phyloP scores from a whole-genome alignment of 2,888 invertebrate species.

The Drosophila mimica region DNA sequence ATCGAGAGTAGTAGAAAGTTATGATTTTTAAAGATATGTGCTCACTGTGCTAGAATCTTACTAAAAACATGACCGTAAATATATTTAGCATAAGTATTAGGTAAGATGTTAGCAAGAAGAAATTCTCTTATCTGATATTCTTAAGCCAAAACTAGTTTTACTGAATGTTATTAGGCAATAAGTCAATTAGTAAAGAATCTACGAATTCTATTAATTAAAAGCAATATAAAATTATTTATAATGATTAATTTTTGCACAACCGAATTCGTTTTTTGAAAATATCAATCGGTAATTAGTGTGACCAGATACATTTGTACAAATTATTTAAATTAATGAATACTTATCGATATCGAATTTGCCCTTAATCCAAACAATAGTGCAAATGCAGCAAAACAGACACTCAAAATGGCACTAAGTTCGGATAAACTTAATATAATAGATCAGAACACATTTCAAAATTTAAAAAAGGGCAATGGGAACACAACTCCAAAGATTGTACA shows the following conservation, averaged over 20 bases:
- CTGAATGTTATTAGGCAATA: slow-evolving; percentile 25
- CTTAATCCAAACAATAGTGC: background rate
- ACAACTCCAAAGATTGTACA: slow-evolving; percentile 28
- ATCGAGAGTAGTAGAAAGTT: slow-evolving; percentile 70
- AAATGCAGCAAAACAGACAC: background rate
- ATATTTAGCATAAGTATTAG: slow-evolving; percentile 35
- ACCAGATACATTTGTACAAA: background rate
- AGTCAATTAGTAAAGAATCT: slow-evolving; percentile 24
- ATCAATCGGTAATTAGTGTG: slow-evolving; percentile 9
- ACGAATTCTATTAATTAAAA: background rate
- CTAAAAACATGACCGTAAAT: slow-evolving; percentile 18
- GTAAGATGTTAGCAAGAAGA: background rate
- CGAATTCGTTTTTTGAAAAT: background rate
- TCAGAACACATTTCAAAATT: slow-evolving; percentile 47
- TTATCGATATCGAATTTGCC: slow-evolving; percentile 17
- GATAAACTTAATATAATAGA: slow-evolving; percentile 67
- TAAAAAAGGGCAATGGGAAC: slow-evolving; percentile 32
- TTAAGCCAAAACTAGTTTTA: slow-evolving; percentile 31
- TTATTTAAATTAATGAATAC: background rate
- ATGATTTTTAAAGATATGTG: slow-evolving; percentile 33
- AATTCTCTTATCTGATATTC: slow-evolving; percentile 17
- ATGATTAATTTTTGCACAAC: background rate
- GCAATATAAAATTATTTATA: background rate
- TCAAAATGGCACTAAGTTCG: slow-evolving; percentile 51
- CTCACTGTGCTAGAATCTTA: slow-evolving; percentile 4